phyloP scores from a whole-genome alignment of 2,113 vertebrate genomes.

The Crotophaga sulcirostris region DNA sequence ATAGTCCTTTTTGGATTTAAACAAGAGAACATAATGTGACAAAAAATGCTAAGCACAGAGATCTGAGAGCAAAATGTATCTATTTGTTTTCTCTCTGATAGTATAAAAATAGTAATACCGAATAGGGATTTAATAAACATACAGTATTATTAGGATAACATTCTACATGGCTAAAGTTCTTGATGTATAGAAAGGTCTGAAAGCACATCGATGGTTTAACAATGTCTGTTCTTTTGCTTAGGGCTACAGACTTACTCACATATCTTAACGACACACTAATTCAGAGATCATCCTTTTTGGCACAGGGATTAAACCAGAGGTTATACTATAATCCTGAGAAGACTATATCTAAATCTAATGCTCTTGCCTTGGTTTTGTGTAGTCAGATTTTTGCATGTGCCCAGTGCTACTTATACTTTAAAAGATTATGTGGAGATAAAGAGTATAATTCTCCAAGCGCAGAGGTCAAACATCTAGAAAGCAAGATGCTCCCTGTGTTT shows the following conservation, averaged over 20 bases:
- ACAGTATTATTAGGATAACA: neutral
- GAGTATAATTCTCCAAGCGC: neutral
- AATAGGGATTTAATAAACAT: neutral
- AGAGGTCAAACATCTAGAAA: neutral
- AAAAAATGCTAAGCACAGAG: neutral
- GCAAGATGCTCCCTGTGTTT: neutral
- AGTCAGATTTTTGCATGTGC: neutral
- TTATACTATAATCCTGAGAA: neutral
- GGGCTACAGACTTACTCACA: neutral
- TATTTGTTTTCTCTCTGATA: neutral
- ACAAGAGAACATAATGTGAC: neutral
- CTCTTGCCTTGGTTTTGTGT: neutral
- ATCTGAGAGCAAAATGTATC: neutral
- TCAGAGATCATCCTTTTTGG: neutral
- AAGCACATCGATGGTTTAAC: neutral
- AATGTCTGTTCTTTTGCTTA: neutral
- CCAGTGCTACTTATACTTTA: neutral
- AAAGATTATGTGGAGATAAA: neutral
- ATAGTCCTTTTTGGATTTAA: neutral
- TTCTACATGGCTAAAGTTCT: neutral
- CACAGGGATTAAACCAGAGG: neutral
- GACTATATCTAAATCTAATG: neutral
- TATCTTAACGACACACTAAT: neutral
- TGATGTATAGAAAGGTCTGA: neutral
- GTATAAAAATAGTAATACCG: neutral